A percentile compares a stretch with the other conserved stretches of the same genome.
These are phyloP conservation scores for Eremophila alpestris DNA, from an alignment of 2,797 vertebrate genomes.

Conservation along the genomic window DNA sequence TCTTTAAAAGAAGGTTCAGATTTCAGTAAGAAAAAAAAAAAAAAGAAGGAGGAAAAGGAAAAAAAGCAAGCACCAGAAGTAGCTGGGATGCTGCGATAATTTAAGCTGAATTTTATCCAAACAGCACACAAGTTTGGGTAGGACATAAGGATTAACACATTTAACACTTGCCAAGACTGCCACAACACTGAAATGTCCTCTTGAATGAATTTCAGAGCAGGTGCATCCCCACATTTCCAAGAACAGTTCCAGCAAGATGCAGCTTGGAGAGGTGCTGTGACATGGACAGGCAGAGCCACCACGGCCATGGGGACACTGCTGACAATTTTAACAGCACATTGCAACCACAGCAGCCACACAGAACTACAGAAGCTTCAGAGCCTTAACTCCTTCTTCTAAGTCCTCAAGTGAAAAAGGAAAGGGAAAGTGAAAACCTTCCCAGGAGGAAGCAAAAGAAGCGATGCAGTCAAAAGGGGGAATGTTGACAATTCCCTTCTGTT, in stretches of 20 bases:
- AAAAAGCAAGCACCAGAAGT: not conserved
- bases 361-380: not conserved
- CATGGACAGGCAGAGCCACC: not conserved
- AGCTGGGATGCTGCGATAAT: not conserved
- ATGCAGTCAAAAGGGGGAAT: not conserved
- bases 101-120: conserved; percentile 40
- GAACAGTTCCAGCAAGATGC: not conserved
- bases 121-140: not conserved
- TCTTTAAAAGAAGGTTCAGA: not conserved
- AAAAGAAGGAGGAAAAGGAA: fast-evolving
- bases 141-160: not conserved
- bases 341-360: not conserved
- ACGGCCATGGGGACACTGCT: not conserved
- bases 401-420: not conserved
- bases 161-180: conserved; percentile 8
- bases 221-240: not conserved
- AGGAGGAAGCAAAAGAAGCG: not conserved
- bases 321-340: not conserved
- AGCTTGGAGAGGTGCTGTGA: not conserved
- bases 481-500: not conserved
- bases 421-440: not conserved
- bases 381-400: not conserved
- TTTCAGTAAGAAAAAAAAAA: not conserved
- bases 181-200: not conserved
- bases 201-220: not conserved